Percentiles rank a stretch among this genome's conserved stretches.
Evolutionary conservation across 1,140 invertebrate species (phyloP).

Genomic region (Bombyx mandarina): DNA sequence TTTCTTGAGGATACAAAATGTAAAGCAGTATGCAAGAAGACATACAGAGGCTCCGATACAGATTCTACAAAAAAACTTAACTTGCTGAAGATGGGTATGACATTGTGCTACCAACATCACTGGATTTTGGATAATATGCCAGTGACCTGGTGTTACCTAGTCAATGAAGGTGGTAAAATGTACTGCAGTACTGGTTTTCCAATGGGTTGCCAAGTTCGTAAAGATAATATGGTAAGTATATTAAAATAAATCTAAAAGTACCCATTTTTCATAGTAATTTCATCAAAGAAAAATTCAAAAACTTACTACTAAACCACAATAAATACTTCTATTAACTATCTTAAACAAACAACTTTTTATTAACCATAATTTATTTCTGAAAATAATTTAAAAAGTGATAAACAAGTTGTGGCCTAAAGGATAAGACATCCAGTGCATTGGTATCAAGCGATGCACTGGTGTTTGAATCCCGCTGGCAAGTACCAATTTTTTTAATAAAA

Average conservation of each 20-base stretch:
- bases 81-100: conserved; percentile 91
- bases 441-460: too few species aligned
- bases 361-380: too few species aligned
- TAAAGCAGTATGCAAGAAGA: conserved; percentile 78
- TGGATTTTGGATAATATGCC: conserved; percentile 99
- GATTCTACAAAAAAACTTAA: conserved; percentile 81
- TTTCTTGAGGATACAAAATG: conserved; percentile 85
- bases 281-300: too few species aligned
- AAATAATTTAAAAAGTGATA: too few species aligned
- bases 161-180: conserved; percentile 78
- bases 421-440: too few species aligned
- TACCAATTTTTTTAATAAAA: too few species aligned
- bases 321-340: background rate
- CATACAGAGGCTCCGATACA: conserved; percentile 77
- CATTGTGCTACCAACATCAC: conserved; percentile 98
- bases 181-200: conserved; percentile 97
- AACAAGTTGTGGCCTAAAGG: too few species aligned
- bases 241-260: too few species aligned
- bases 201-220: conserved; percentile 91
- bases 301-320: too few species aligned
- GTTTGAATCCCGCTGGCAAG: too few species aligned
- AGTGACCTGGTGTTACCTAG: conserved; percentile 93
- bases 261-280: too few species aligned
- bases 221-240: conserved; percentile 45
- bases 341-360: background rate